Conservation (phyloP, 2,797 vertebrate genomes). For the Crenuchus spilurus region DNA sequence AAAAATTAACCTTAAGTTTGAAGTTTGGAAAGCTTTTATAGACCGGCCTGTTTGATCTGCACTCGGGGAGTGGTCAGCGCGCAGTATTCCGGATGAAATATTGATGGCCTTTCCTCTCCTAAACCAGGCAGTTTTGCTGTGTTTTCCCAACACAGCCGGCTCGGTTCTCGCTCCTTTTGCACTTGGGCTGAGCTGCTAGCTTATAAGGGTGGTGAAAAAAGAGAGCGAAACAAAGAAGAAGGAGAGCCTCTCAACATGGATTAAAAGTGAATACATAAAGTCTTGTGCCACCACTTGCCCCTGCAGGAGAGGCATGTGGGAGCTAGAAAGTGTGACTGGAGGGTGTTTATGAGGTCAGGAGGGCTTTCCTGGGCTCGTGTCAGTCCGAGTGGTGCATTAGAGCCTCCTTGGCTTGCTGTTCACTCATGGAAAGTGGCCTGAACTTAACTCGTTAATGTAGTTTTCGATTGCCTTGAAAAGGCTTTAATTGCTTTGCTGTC, state of each 20-base stretch:
- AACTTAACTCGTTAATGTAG: background rate
- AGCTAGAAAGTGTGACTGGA: background rate
- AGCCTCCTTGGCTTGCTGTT: background rate
- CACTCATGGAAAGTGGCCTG: background rate
- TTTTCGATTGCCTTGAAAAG: background rate
- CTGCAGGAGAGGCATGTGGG: background rate
- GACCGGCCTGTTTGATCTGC: constrained; percentile 65
- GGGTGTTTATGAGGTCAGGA: background rate
- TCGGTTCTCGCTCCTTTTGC: constrained; percentile 13
- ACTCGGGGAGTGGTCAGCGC: constrained; percentile 61
- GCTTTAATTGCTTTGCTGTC: constrained; percentile 2
- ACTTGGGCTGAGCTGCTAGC: background rate
- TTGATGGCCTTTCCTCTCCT: constrained; percentile 58
- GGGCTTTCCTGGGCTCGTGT: background rate
- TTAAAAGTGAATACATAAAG: constrained; percentile 3
- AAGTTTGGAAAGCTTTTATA: constrained; percentile 70
- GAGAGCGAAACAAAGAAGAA: background rate
- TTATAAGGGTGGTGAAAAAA: background rate
- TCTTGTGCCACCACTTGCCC: background rate
- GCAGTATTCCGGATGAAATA: constrained; percentile 69
- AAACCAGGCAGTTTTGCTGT: constrained; percentile 54
- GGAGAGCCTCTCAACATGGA: background rate
- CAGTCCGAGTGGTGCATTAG: background rate
- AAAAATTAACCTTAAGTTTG: constrained; percentile 62
- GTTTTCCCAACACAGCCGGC: constrained; percentile 38